Conservation (phyloP, 2,113 vertebrate species). For the Sialia sialis region DNA sequence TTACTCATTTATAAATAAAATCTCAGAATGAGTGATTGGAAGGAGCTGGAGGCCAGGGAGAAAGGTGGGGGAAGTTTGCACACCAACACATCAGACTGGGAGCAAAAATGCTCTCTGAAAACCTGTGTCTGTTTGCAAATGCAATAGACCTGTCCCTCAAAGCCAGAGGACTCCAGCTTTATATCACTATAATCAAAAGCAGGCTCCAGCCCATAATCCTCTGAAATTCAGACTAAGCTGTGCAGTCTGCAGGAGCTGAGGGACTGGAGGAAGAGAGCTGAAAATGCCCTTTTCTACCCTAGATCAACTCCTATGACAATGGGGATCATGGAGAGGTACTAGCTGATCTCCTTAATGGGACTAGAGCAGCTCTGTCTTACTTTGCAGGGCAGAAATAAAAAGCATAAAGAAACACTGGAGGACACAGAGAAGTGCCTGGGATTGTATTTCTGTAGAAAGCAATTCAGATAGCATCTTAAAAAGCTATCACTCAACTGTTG, state of each 20-base stretch:
- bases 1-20: conserved; percentile 23
- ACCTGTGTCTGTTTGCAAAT: neutral
- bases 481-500: neutral
- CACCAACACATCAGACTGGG: neutral
- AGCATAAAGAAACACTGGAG: neutral
- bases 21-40: neutral
- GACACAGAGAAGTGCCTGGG: neutral
- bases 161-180: conserved; percentile 1
- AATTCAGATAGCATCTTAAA: neutral
- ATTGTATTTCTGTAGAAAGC: neutral
- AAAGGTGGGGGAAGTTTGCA: neutral
- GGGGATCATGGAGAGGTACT: neutral
- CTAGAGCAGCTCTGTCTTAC: neutral
- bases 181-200: neutral
- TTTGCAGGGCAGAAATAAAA: neutral
- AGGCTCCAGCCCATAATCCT: neutral
- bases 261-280: neutral
- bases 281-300: neutral
- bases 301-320: neutral
- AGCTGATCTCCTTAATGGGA: neutral
- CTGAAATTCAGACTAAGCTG: neutral
- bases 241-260: neutral
- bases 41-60: neutral
- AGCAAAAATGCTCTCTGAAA: neutral
- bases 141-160: neutral